Conservation (phyloP, 2,113 vertebrate genomes). For the Pelecanoides urinatrix region DNA sequence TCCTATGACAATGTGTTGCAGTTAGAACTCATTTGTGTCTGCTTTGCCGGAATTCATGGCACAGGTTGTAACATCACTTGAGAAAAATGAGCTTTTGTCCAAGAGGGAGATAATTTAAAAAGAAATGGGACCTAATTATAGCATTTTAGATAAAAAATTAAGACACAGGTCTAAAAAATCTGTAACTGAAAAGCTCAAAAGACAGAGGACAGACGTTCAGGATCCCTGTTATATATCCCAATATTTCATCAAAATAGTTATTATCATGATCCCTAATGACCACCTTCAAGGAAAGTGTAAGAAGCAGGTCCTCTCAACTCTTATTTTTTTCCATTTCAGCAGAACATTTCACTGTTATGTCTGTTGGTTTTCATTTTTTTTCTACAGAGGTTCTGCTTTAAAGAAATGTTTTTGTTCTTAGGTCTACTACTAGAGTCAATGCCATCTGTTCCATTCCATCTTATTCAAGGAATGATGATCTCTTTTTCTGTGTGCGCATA, state of each 20-base stretch:
- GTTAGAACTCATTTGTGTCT: neutral
- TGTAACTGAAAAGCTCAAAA: neutral
- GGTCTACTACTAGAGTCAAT: neutral
- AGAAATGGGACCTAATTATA: neutral
- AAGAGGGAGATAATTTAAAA: neutral
- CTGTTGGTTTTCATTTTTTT: neutral
- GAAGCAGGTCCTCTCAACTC: neutral
- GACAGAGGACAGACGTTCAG: fast-evolving
- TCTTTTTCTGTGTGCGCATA: neutral
- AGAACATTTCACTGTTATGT: neutral
- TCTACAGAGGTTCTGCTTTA: neutral
- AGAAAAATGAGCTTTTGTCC: neutral
- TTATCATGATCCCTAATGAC: neutral
- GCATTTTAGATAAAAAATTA: neutral
- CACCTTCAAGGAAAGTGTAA: neutral
- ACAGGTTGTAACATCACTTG: neutral
- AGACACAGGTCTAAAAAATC: neutral
- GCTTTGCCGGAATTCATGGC: neutral
- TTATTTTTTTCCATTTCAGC: neutral
- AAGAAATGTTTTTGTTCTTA: neutral
- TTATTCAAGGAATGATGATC: neutral
- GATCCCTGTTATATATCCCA: fast-evolving
- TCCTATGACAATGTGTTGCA: neutral
- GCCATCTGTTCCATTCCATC: neutral
- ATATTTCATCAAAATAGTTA: neutral